Evolutionary conservation across 2,797 vertebrate genomes (phyloP).

Genomic region (Muscicapa striata): DNA sequence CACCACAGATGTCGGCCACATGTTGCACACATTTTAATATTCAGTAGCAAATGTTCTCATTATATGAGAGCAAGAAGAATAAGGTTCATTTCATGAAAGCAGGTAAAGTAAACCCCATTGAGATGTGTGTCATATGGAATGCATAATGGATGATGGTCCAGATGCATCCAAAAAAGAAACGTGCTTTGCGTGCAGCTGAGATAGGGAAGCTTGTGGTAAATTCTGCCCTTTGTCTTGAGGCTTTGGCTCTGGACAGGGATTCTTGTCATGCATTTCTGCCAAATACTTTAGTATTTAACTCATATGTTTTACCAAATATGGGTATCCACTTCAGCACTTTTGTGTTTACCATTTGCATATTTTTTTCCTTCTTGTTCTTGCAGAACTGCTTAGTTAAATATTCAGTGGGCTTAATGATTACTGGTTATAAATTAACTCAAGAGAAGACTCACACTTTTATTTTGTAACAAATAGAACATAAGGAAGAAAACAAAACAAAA

Average conservation of each 20-base stretch:
- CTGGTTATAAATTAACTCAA: background rate
- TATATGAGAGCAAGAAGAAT: constrained; percentile 57
- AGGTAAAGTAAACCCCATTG: constrained; percentile 50
- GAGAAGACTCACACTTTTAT: background rate
- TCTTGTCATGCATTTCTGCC: constrained; percentile 55
- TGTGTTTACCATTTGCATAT: background rate
- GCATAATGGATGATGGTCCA: constrained; percentile 44
- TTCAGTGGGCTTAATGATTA: background rate
- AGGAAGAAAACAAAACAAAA: background rate
- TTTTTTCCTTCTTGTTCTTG: constrained; percentile 1
- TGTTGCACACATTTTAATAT: constrained; percentile 56
- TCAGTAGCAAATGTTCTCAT: constrained; percentile 54
- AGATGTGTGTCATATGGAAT: constrained; percentile 40
- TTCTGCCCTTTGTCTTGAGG: constrained; percentile 58
- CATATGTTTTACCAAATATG: constrained; percentile 50
- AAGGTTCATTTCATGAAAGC: constrained; percentile 46
- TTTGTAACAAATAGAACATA: background rate
- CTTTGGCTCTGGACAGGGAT: constrained; percentile 62
- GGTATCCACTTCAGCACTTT: constrained; percentile 47
- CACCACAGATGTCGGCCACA: constrained; percentile 62
- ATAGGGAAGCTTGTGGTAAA: constrained; percentile 41
- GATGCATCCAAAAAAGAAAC: constrained; percentile 40
- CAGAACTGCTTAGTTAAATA: constrained; percentile 17
- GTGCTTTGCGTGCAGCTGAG: constrained; percentile 39
- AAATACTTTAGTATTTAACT: constrained; percentile 60